Conservation (phyloP, 2,113 vertebrate species). For the Chloropsis cyanopogon region DNA sequence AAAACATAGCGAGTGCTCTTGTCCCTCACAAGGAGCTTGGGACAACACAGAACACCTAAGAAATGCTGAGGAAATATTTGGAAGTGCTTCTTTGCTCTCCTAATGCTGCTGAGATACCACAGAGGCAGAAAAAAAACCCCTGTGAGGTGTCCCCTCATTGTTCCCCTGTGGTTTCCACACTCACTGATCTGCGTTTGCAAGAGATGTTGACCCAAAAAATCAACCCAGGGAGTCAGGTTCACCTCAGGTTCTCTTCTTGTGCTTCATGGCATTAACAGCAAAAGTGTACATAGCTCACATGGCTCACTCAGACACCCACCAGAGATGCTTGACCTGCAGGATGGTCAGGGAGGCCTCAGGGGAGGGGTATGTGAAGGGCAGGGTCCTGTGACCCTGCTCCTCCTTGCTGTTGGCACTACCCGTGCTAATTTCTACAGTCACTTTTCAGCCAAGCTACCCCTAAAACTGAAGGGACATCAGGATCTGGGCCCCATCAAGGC, state of each 20-base stretch:
- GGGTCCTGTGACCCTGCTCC: neutral
- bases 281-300: accelerated
- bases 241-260: neutral
- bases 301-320: neutral
- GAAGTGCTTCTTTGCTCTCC: neutral
- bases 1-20: accelerated
- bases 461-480: neutral
- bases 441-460: neutral
- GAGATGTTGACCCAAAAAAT: neutral
- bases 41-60: neutral
- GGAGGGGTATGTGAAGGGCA: accelerated
- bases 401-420: neutral
- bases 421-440: accelerated
- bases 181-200: accelerated
- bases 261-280: neutral
- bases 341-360: neutral
- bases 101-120: neutral
- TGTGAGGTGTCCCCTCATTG: neutral
- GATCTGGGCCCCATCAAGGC: neutral
- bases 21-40: neutral
- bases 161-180: neutral
- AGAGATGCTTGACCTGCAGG: neutral
- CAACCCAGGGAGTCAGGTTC: neutral
- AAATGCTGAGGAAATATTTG: neutral
- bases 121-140: neutral